Conservation (phyloP, 2,113 vertebrate species). For the Callithrix jacchus region DNA sequence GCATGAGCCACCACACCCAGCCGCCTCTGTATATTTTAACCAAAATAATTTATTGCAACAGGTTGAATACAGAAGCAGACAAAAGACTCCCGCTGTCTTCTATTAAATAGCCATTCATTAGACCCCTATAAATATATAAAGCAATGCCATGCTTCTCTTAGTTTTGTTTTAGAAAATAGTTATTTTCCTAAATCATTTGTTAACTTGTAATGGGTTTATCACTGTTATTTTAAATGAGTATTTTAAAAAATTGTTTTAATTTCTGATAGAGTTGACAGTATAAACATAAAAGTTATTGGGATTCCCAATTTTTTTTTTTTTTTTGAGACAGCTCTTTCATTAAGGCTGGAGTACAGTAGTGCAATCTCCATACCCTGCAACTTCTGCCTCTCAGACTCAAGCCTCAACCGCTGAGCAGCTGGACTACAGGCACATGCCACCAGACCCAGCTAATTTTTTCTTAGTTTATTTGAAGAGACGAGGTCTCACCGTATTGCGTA, state of each 20-base stretch:
- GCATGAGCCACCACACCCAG: neutral
- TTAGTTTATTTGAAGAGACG: too few species aligned
- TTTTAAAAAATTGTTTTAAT: neutral
- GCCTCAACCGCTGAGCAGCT: too few species aligned
- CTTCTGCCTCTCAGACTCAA: too few species aligned
- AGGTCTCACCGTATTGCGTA: too few species aligned
- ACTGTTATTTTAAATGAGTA: neutral
- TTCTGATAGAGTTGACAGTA: neutral
- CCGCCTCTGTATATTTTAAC: neutral
- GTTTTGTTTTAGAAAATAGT: neutral
- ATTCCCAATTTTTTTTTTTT: neutral
- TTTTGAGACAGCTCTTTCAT: too few species aligned
- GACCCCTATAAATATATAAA: neutral
- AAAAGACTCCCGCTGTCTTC: slow-evolving; percentile 10
- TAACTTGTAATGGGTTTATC: slow-evolving; percentile 26
- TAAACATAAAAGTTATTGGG: neutral
- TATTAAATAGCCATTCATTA: neutral
- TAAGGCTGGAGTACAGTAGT: too few species aligned
- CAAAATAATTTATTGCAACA: neutral
- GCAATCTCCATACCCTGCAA: too few species aligned
- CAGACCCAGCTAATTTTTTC: too few species aligned
- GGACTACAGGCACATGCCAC: too few species aligned
- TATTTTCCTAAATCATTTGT: slow-evolving; percentile 36
- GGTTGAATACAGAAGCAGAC: neutral
- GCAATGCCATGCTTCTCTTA: slow-evolving; percentile 1